Evolutionary conservation across 2,888 invertebrate species (phyloP), one percentile per base, ranked within the genome.

Genomic region (Linyphia triangularis): DNA sequence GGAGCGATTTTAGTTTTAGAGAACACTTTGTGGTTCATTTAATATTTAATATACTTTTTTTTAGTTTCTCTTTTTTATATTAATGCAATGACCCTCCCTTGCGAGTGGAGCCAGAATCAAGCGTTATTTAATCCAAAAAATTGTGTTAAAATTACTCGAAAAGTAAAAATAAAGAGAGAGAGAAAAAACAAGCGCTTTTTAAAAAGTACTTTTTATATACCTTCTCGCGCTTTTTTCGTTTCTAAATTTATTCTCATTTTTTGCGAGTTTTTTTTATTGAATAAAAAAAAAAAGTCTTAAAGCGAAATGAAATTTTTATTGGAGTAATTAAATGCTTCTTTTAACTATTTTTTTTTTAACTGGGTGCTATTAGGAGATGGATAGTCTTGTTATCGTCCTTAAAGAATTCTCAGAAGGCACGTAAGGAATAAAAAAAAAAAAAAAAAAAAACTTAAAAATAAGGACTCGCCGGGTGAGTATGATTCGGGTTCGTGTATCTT

Each of bases 1-100:
- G 86, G 86, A 75, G 67, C 86, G 86, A 88, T 88, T 88, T 88
- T 75, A 88, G 67, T 88, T 88, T 88, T 88, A 73, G 72, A 72
- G 81, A 88, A 88, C 86, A 88, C 86, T 88, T 88, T 88, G 86
- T 81, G 86, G 86, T 88, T 88, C 86, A 88, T 88, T 88, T 88
- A 88, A 81, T 88, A 82, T 81, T 88, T 88, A 88, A 88, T 88
- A 88, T 82, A 82, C 86, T 69, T 70, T 61, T 51, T 63, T 33
- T 26, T 57, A 65, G 24, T 61, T 22, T 33, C 33, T 59, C 40
- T 70, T 82, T 67, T 59, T 59, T 30, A 9, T 51, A 51, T 26
- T 79, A 65, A 81, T 81, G 75, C 43, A 59, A 19, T 67, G 73
- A 75, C 73, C 51, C 75, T 82, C 81, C 75, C 81, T 40, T 59